Base-by-base conservation (phyloP, 2,113 vertebrate species). In the Vicugna pacos region DNA sequence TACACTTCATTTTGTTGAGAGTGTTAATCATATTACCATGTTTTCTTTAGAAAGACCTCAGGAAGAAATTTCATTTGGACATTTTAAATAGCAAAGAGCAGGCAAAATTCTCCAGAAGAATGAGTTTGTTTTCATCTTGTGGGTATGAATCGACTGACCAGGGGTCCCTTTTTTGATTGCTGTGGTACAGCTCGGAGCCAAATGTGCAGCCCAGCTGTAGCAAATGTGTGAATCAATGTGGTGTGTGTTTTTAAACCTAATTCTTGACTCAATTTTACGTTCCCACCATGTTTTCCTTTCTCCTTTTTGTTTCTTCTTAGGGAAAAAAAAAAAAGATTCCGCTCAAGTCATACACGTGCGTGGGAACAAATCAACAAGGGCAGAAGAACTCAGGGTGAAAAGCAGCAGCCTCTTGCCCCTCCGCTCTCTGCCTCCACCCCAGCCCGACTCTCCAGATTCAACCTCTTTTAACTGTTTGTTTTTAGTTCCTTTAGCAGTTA, bases 401-500 rank as follows among this genome's bases (percentile, higher is more conserved):
- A 26, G 60, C 46, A 69, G 64, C 69, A 69, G 69, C 50, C 30
- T 62, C 32, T 24, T 54, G 19, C 6, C 9, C n/a, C 70, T 60
- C 46, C 12, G 46, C 35, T 69, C 4, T 28, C 69, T 64, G 28
- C 69, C 38, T 60, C 87, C 19, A 64, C 38, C 56, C n/a, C 64
- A 17, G 73, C 35, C 26, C 7, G 11, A 24, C 19, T 69, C 75
- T 76, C 65, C 16, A 70, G n/a, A 92, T 32, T 76, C 70, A 77
- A 50, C 54, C 87, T 85, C 94, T 73, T 92, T 93, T 56, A 73
- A 81, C 80, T 97, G 89, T 96, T 97, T 96, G 92, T 62, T 97
- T 97, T 81, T 82, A 62, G 60, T 95, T 73, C 72, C 75, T 77
- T 94, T 73, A 91, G 91, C 81, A 96, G 77, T 94, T 92, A 90